Evolutionary conservation across 2,113 vertebrate species (phyloP), one percentile per base, ranked within the genome.

Genomic region (Brachionichthys hirsutus): DNA sequence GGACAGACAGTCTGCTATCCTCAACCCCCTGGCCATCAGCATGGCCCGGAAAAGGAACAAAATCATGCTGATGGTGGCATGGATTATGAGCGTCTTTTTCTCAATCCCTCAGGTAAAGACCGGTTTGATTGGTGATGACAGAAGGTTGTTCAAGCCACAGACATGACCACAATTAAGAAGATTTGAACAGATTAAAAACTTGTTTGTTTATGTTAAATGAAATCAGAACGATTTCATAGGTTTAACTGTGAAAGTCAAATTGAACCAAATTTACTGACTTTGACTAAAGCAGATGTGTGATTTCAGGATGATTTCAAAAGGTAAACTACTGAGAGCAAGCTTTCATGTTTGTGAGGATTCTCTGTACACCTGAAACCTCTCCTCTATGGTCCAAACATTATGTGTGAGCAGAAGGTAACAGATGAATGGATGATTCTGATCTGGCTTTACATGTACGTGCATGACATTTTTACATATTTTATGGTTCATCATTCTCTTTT

Each of bases 21-120:
- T 93, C 54, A 82, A 81, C 34, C 93, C 93, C 12, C 84, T 94
- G 60, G 81, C 81, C 16, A 87, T 90, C 41, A 75, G 85, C 66
- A 88, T 65, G 0, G 89, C 91, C 54, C 84, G 82, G 3, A 87
- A 59, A 30, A 89, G 88, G 64, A 93, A 92, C 0, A 89, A 87
- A 14, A 60, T 86, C 57, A 92, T 94, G 92, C 80, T 94, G 56
- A 80, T 54, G 0, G 69, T 86, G 0, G 92, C 93, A 4, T 94
- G 93, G 93, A 71, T 56, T 0, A 38, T 84, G 77, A 94, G 93
- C 0, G 1, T 74, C 22, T 63, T 94, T 48, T 84, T 94, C 78
- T 92, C 93, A 9, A 81, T 85, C 3, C 93, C 93, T 11, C 93
- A 94, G 92, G 93, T 94, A 86, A 74, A 69, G 9, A 18, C 40